phyloP scores from a whole-genome alignment of 2,113 vertebrate genomes.

The Coregonus clupeaformis region DNA sequence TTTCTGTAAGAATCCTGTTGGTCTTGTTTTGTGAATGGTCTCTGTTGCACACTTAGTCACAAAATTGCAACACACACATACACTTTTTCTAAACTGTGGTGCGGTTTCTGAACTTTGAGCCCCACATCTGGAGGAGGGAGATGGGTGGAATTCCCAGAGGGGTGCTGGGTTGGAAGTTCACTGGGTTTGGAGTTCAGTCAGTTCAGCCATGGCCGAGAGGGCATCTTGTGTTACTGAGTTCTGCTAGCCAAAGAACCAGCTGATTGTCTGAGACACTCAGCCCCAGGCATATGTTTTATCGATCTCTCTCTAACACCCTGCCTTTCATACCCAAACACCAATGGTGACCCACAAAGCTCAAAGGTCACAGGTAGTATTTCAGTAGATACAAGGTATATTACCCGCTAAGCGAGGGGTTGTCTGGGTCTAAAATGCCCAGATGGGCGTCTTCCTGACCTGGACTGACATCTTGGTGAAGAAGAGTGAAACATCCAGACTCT shows the following conservation, averaged over 20 bases:
- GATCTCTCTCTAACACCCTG: neutral
- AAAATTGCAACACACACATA: slow-evolving; percentile 1
- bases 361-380: slow-evolving; percentile 10
- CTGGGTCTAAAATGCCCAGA: too few species aligned
- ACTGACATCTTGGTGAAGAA: too few species aligned
- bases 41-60: neutral
- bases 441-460: too few species aligned
- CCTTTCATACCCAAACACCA: neutral
- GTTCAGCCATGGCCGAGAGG: slow-evolving; percentile 1
- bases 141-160: slow-evolving; percentile 68
- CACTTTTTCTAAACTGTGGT: slow-evolving; percentile 47
- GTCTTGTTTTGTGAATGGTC: slow-evolving; percentile 1
- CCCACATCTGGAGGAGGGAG: slow-evolving; percentile 74
- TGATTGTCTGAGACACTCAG: neutral
- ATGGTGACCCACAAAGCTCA: neutral
- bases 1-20: neutral
- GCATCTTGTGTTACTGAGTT: neutral
- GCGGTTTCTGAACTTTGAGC: slow-evolving; percentile 77
- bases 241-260: neutral
- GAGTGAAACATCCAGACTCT: too few species aligned
- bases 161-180: neutral
- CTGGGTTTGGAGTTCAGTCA: slow-evolving; percentile 10
- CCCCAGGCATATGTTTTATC: neutral
- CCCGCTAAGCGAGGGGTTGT: too few species aligned
- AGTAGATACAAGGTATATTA: neutral